phyloP scores from a whole-genome alignment of 2,797 vertebrate genomes.

The Merluccius polli region DNA sequence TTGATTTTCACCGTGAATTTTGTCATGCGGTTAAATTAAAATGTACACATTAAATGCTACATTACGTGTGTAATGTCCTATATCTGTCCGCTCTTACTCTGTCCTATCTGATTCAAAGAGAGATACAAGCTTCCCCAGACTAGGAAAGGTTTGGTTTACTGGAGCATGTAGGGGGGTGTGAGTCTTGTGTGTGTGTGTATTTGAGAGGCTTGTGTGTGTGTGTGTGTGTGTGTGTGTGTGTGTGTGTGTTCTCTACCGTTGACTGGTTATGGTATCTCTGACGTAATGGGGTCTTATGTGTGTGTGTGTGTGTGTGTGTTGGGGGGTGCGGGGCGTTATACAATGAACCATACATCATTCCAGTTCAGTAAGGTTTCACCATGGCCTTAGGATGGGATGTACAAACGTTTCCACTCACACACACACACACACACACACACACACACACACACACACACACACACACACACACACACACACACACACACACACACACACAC shows the following conservation, averaged over 20 bases:
- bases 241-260: slow-evolving; percentile 6
- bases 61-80: too few species aligned
- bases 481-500: too few species aligned
- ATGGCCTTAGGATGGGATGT: neutral
- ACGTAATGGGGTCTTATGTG: slow-evolving; percentile 17
- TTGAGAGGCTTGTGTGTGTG: too few species aligned
- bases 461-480: slow-evolving; percentile 1
- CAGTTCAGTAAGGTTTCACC: slow-evolving; percentile 25
- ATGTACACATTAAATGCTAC: neutral
- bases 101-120: neutral
- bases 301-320: slow-evolving; percentile 12
- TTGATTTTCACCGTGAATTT: too few species aligned
- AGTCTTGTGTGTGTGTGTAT: too few species aligned
- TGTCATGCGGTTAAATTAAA: too few species aligned
- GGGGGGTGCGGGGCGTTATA: neutral
- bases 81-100: neutral
- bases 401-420: neutral
- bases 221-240: too few species aligned
- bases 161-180: slow-evolving; percentile 10
- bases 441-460: neutral
- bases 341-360: slow-evolving; percentile 13
- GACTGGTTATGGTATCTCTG: slow-evolving; percentile 8
- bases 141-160: slow-evolving; percentile 22
- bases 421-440: neutral
- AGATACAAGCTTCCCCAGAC: neutral